A percentile compares a stretch with the other conserved stretches of the same genome.
These are phyloP conservation scores for Myotis myotis DNA, from an alignment of 2,797 vertebrate species.

Conservation along the genomic window DNA sequence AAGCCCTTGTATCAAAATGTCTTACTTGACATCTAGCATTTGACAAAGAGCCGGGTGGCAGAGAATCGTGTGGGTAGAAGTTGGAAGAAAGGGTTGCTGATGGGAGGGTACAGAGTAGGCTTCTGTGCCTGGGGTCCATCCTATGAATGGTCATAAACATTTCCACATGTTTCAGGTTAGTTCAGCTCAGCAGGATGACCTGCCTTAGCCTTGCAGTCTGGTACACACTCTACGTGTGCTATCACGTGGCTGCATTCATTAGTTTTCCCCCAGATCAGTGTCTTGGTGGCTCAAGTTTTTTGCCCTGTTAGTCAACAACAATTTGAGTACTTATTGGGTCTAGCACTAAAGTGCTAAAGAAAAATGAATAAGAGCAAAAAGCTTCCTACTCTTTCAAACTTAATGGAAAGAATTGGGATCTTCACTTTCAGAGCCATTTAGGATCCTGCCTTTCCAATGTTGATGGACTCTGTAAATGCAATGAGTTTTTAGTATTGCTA, in stretches of 20 bases:
- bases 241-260: neutral
- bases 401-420: neutral
- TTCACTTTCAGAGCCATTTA: constrained; percentile 73
- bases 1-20: neutral
- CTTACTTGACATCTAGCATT: neutral
- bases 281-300: neutral
- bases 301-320: neutral
- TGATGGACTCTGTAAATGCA: neutral
- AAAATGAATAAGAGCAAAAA: neutral
- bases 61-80: neutral
- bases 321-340: neutral
- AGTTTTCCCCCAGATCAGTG: neutral
- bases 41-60: neutral
- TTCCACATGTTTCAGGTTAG: neutral
- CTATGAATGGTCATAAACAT: neutral
- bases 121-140: neutral
- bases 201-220: neutral
- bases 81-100: neutral
- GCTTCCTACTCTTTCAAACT: neutral
- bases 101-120: neutral
- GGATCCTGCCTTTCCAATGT: constrained; percentile 33
- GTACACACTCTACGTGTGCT: neutral
- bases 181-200: neutral
- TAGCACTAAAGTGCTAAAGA: neutral
- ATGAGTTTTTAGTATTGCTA: neutral